Conservation (phyloP, 2,797 vertebrate genomes). For the Acipenser transmontanus region DNA sequence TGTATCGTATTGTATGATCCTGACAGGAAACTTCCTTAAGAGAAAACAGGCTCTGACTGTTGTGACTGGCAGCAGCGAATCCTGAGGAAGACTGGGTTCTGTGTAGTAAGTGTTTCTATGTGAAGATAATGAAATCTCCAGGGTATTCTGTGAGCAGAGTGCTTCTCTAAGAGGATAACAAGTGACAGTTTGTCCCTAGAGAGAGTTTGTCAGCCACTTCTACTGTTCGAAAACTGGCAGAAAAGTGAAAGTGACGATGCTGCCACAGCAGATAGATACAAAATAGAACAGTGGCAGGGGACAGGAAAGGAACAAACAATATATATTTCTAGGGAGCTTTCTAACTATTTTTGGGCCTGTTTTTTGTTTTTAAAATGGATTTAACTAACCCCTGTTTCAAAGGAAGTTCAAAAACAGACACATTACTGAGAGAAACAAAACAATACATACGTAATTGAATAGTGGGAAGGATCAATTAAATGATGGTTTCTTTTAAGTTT, state of each 20-base stretch:
- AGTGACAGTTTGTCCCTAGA: not conserved
- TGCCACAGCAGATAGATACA: not conserved
- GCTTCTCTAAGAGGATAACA: conserved; percentile 6
- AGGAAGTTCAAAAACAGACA: too few relatives aligned
- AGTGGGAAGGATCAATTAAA: too few relatives aligned
- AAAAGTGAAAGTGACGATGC: not conserved
- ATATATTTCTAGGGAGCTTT: too few relatives aligned
- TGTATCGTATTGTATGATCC: too few relatives aligned
- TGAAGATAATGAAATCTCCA: conserved; percentile 4
- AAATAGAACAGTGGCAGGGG: too few relatives aligned
- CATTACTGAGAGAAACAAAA: too few relatives aligned
- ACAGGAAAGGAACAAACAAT: too few relatives aligned
- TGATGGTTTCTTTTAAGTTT: too few relatives aligned
- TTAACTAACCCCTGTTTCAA: too few relatives aligned
- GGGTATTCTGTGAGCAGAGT: not conserved
- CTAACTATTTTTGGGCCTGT: too few relatives aligned
- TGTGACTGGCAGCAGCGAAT: not conserved
- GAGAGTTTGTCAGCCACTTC: not conserved
- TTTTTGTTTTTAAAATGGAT: too few relatives aligned
- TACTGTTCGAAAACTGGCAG: not conserved
- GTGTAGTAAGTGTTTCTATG: not conserved
- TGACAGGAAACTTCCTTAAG: not conserved
- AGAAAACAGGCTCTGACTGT: not conserved
- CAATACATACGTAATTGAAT: too few relatives aligned
- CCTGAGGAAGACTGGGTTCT: not conserved